These are phyloP conservation scores for Rhadina sibilatrix DNA, from an alignment of 2,113 vertebrate genomes.

Conservation along the genomic window DNA sequence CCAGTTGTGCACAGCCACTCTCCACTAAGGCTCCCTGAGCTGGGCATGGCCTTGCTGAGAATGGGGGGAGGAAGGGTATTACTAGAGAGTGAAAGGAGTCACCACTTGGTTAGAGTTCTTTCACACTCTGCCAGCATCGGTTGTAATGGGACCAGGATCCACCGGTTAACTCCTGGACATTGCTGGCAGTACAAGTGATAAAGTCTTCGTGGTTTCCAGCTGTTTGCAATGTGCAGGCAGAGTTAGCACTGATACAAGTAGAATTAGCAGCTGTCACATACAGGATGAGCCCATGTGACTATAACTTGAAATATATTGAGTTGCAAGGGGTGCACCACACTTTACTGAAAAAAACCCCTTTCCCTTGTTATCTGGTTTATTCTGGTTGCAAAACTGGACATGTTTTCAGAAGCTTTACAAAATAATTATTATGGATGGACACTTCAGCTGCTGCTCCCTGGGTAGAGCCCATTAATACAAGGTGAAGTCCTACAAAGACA, in stretches of 20 bases:
- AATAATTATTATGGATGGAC: background rate
- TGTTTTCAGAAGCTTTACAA: background rate
- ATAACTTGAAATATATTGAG: rapidly evolving
- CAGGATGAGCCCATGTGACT: background rate
- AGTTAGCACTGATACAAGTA: background rate
- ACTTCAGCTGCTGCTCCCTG: background rate
- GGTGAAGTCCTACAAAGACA: background rate
- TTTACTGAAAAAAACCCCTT: background rate
- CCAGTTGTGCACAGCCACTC: background rate
- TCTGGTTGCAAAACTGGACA: background rate
- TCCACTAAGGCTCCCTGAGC: background rate
- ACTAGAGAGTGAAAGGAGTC: rapidly evolving
- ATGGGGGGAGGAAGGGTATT: background rate
- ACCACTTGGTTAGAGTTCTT: too few species aligned
- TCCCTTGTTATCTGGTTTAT: background rate
- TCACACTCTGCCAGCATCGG: background rate
- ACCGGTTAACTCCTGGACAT: background rate
- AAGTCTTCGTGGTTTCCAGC: background rate
- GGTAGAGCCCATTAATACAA: background rate
- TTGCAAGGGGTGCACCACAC: background rate
- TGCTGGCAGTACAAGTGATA: background rate
- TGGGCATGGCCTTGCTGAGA: background rate
- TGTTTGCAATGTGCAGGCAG: background rate
- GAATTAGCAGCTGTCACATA: background rate
- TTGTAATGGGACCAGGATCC: background rate